These are phyloP conservation scores for Choristoneura rosaceana DNA, from an alignment of 2,888 invertebrate genomes.

Conservation along the genomic window DNA sequence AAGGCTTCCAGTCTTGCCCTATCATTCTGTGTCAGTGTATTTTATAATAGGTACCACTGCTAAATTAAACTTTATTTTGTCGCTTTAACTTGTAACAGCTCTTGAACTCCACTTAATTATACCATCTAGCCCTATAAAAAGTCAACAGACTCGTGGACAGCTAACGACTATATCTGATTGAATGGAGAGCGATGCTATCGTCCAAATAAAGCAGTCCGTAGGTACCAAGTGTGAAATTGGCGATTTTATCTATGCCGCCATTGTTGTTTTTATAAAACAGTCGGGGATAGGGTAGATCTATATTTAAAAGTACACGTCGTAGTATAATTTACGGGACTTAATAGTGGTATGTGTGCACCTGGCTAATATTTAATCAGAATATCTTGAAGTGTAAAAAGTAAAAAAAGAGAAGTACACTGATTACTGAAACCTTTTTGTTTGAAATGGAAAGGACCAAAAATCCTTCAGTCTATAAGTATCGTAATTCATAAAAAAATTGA, in stretches of 20 bases:
- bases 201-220: constrained; percentile 26
- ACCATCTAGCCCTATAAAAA: not conserved
- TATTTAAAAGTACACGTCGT: constrained; percentile 6
- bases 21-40: too few relatives aligned
- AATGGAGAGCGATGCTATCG: constrained; percentile 38
- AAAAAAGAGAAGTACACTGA: too few relatives aligned
- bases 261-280: constrained; percentile 32
- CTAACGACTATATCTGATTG: constrained; percentile 26
- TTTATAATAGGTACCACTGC: too few relatives aligned
- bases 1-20: too few relatives aligned
- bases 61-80: not conserved
- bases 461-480: too few relatives aligned
- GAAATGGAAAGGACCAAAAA: too few relatives aligned
- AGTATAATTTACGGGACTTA: not conserved
- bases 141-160: constrained; percentile 25
- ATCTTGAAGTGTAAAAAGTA: too few relatives aligned
- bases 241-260: constrained; percentile 40
- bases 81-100: not conserved
- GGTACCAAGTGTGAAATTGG: constrained; percentile 45
- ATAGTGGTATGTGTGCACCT: not conserved
- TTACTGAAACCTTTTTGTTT: too few relatives aligned
- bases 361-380: not conserved
- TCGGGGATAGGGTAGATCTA: constrained; percentile 14
- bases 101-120: constrained; percentile 2
- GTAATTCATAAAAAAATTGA: too few relatives aligned